phyloP scores from a whole-genome alignment of 2,888 invertebrate species.

The Caenorhabditis drosophilae region DNA sequence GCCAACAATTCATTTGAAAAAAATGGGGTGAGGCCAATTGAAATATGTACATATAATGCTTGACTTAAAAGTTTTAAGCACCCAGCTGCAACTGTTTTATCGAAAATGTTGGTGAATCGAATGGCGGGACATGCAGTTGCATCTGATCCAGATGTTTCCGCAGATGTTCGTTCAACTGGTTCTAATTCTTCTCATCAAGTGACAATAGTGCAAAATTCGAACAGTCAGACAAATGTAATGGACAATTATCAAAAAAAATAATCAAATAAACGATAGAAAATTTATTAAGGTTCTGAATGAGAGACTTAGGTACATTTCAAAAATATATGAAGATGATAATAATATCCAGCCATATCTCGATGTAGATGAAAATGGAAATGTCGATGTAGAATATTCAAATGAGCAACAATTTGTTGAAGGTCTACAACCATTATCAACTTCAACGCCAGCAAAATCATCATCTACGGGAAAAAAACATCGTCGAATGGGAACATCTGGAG shows the following conservation, averaged over 20 bases:
- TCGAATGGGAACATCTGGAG: not conserved
- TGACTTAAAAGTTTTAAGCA: too few relatives aligned
- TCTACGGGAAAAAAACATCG: not conserved
- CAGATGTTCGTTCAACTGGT: not conserved
- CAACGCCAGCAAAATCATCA: not conserved
- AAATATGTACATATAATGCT: too few relatives aligned
- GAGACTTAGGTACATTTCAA: not conserved
- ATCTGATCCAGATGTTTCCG: conserved; percentile 1
- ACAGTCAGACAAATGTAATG: conserved; percentile 1
- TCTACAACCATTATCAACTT: not conserved
- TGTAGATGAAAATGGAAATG: not conserved
- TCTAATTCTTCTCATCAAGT: conserved; percentile 10
- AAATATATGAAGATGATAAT: not conserved
- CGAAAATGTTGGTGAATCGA: not conserved
- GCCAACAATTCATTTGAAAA: conserved; percentile 24
- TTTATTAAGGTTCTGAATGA: conserved; percentile 1
- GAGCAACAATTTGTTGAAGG: not conserved
- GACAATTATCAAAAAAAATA: too few relatives aligned
- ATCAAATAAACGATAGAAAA: not conserved
- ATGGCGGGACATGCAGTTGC: not conserved
- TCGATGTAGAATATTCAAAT: not conserved
- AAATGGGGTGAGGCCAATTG: not conserved
- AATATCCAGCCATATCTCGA: not conserved
- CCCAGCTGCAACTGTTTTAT: conserved; percentile 3
- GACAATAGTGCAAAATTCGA: conserved; percentile 5